Base-by-base conservation (phyloP, 2,888 invertebrate species). In the Muschampia plurimacula region DNA sequence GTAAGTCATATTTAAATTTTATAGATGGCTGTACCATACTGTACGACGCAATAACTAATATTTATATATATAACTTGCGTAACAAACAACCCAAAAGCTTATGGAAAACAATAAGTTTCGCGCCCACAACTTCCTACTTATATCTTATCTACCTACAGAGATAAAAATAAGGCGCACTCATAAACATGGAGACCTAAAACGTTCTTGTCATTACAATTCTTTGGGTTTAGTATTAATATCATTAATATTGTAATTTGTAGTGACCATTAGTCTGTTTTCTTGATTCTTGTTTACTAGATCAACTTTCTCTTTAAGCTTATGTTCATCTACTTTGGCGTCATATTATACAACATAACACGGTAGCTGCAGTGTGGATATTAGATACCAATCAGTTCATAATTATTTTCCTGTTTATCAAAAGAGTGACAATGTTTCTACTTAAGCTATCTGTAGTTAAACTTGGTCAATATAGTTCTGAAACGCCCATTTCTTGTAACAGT, bases 111-210 rank as follows among this genome's bases (percentile, higher is more conserved):
- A 80, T 81, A 77, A 76, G 74, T 78, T 73, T 78, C 68, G 84
- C 87, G 88, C 88, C 89, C 87, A 89, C 88, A 76, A 80, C 77
- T 82, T 84, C 87, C 86, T 86, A 86, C 82, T 85, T 79, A 72
- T n/a, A n/a, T n/a, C n/a, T n/a, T n/a, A n/a, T n/a, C n/a, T n/a
- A n/a, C n/a, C n/a, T 75, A 74, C 74, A 78, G 78, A 67, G 39
- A 55, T 22, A 22, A 41, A 62, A 62, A 39, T 28, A 66, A 32
- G 6, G 44, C 39, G 9, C 44, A 44, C 15, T 4, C 9, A 63
- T 22, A 44, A 15, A 12, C 41, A 63, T 39, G 36, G 12, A 12
- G 9, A 60, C 13, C 5, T 41, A 41, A 15, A 22, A 63, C 2
- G 46, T 52, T 66, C 8, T 49, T 63, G 39, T 55, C 12, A 67